Conservation (phyloP, 2,113 vertebrate genomes). For the Charina bottae region DNA sequence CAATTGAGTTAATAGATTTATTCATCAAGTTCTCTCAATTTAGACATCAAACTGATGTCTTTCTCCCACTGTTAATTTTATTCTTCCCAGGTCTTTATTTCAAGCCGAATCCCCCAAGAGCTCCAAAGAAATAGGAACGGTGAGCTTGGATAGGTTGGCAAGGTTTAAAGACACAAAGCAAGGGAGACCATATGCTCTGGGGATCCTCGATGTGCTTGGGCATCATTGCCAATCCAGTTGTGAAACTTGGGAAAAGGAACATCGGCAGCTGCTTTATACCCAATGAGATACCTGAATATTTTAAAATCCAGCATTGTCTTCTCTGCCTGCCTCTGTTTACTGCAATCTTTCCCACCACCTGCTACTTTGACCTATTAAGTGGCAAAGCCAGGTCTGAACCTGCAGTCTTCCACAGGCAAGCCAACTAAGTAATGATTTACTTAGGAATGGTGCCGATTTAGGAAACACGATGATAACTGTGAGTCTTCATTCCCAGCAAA, state of each 20-base stretch:
- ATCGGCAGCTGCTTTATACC: too few relatives aligned
- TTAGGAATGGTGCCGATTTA: neutral
- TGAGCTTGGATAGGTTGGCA: constrained; percentile 74
- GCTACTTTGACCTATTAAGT: neutral
- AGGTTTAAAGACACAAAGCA: constrained; percentile 20
- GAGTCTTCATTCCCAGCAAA: too few relatives aligned
- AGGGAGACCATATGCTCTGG: neutral
- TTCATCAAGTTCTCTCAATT: constrained; percentile 83
- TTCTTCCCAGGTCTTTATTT: constrained; percentile 83
- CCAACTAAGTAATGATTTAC: neutral
- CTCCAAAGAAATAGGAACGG: constrained; percentile 74
- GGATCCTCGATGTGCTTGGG: neutral
- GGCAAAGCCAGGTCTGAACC: neutral
- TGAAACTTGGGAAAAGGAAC: too few relatives aligned
- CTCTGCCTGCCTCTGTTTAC: too few relatives aligned
- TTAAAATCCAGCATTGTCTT: too few relatives aligned
- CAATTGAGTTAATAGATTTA: constrained; percentile 78
- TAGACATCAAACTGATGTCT: constrained; percentile 81
- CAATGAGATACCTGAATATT: too few relatives aligned
- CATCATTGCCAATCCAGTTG: neutral
- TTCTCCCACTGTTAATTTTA: constrained; percentile 83
- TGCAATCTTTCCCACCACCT: neutral
- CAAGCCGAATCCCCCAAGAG: constrained; percentile 73
- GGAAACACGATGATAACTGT: neutral
- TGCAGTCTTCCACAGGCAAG: neutral